phyloP scores from a whole-genome alignment of 2,797 vertebrate genomes.

The Hemibagrus guttatus region DNA sequence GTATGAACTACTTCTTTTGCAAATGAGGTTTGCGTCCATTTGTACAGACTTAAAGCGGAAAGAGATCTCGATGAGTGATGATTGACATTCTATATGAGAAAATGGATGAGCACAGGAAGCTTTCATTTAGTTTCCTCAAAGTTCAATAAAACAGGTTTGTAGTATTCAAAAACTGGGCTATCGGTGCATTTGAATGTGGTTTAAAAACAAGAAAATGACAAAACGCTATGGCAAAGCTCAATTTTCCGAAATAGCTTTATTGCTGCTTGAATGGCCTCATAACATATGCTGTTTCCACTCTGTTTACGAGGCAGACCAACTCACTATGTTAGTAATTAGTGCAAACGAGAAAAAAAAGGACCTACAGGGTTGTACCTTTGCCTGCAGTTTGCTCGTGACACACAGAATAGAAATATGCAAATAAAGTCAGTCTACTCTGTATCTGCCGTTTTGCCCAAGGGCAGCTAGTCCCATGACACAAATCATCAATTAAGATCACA shows the following conservation, averaged over 20 bases:
- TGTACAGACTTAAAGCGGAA: background rate
- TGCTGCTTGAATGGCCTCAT: slow-evolving; percentile 70
- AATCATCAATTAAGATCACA: slow-evolving; percentile 86
- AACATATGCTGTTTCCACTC: slow-evolving; percentile 73
- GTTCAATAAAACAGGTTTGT: slow-evolving; percentile 17
- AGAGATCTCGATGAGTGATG: background rate
- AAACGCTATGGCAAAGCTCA: slow-evolving; percentile 65
- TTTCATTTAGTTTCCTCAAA: slow-evolving; percentile 16
- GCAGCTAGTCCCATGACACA: slow-evolving; percentile 83
- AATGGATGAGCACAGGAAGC: background rate
- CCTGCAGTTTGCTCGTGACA: slow-evolving; percentile 74
- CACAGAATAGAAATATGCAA: slow-evolving; percentile 77
- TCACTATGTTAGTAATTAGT: slow-evolving; percentile 77
- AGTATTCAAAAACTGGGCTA: slow-evolving; percentile 9
- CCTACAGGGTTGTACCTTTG: slow-evolving; percentile 70
- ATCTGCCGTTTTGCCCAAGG: slow-evolving; percentile 72
- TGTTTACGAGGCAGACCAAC: slow-evolving; percentile 71
- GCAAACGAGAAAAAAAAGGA: slow-evolving; percentile 58
- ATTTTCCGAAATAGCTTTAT: slow-evolving; percentile 73
- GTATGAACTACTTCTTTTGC: slow-evolving; percentile 43
- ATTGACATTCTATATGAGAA: background rate
- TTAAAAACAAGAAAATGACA: slow-evolving; percentile 64
- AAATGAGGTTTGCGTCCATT: background rate
- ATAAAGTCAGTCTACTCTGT: slow-evolving; percentile 68
- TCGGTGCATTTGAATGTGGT: slow-evolving; percentile 45